phyloP scores from a whole-genome alignment of 2,113 vertebrate genomes.

The Melozone crissalis region DNA sequence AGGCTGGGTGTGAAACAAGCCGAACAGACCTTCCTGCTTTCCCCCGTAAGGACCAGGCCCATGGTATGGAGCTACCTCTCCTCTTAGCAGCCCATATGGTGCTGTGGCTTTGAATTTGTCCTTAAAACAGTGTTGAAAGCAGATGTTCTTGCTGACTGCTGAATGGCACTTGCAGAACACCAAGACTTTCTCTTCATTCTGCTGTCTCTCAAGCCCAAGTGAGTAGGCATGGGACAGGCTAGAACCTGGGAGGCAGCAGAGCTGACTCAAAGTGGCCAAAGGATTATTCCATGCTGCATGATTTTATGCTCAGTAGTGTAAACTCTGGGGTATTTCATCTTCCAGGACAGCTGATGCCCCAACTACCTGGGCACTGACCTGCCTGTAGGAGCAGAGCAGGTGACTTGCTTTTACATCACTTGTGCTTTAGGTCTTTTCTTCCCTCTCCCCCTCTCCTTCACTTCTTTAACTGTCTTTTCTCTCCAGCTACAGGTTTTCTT shows the following conservation, averaged over 20 bases:
- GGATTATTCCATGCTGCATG: neutral
- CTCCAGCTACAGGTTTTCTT: neutral
- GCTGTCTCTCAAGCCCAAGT: neutral
- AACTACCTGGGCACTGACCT: neutral
- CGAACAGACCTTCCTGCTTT: neutral
- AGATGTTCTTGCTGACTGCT: neutral
- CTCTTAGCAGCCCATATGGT: neutral
- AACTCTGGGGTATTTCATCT: neutral
- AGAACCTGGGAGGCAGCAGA: neutral
- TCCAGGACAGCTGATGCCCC: neutral
- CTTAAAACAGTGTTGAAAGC: neutral
- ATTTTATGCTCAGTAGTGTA: neutral
- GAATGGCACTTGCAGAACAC: neutral
- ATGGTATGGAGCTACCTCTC: neutral
- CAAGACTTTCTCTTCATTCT: neutral
- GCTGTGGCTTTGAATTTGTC: neutral
- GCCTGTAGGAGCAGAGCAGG: neutral
- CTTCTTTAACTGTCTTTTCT: neutral
- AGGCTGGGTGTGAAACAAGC: neutral
- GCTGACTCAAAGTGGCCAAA: neutral
- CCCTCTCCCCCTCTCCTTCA: neutral
- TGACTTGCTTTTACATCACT: neutral
- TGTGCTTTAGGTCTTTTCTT: neutral
- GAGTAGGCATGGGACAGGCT: neutral
- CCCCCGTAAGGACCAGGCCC: rapidly evolving